phyloP scores from a whole-genome alignment of 2,797 vertebrate genomes.

The Scarus forsteni region DNA sequence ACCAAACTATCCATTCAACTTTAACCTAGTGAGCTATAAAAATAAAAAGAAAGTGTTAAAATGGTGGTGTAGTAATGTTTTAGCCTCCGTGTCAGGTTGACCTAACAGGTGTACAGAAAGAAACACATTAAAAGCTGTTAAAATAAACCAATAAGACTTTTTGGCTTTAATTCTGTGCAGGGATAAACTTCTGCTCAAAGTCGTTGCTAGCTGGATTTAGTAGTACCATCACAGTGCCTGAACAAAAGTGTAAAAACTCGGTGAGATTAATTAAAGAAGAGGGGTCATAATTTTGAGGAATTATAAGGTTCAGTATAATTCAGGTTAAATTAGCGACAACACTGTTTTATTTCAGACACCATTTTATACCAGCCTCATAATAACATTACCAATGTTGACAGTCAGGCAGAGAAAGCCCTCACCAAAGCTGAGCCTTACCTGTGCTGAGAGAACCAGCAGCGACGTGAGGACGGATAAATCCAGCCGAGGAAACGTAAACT shows the following conservation, averaged over 20 bases:
- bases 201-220: conserved; percentile 15
- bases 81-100: no score
- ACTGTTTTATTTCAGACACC: background rate
- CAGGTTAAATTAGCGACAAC: no score
- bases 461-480: background rate
- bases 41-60: background rate
- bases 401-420: conserved; percentile 1
- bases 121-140: background rate
- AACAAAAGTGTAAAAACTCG: background rate
- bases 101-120: background rate
- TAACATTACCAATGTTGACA: conserved; percentile 10
- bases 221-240: background rate
- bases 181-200: background rate
- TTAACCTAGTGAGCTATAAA: background rate
- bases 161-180: background rate
- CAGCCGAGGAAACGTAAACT: background rate
- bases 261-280: no score
- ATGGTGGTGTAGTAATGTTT: no score
- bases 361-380: conserved; percentile 10
- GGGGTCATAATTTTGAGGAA: accelerated
- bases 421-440: conserved; percentile 51
- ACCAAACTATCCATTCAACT: background rate
- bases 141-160: background rate
- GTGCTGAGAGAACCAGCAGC: background rate
- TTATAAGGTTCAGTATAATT: no score